Evolutionary conservation across 2,888 invertebrate genomes (phyloP).

Genomic region (Chrysotoxum bicinctum): DNA sequence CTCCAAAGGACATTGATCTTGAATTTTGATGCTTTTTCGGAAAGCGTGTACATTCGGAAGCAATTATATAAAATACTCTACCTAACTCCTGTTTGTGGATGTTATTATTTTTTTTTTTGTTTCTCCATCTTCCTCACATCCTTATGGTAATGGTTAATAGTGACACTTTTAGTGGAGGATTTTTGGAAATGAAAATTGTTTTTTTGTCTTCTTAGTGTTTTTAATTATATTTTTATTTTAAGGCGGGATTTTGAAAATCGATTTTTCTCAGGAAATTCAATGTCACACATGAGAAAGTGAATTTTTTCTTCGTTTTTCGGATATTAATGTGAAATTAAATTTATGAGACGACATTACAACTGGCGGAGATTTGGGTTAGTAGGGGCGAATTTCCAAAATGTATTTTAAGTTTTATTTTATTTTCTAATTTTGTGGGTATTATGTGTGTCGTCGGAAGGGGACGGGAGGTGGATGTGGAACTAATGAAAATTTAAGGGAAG

Average conservation of each 20-base stretch:
- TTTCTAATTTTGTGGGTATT: constrained; percentile 15
- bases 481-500: constrained; percentile 8
- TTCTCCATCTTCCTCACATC: constrained; percentile 54
- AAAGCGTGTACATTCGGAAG: constrained; percentile 77
- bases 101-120: neutral
- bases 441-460: neutral
- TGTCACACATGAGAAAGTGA: constrained; percentile 44
- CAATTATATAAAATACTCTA: constrained; percentile 76
- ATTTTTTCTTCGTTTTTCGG: constrained; percentile 8
- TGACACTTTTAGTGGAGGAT: constrained; percentile 71
- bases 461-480: neutral
- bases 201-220: constrained; percentile 4
- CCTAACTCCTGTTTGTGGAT: constrained; percentile 19
- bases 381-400: constrained; percentile 37
- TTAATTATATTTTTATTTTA: constrained; percentile 49
- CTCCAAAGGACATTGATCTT: constrained; percentile 73
- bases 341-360: constrained; percentile 56
- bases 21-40: constrained; percentile 27
- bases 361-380: constrained; percentile 68
- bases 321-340: constrained; percentile 42
- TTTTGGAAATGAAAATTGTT: constrained; percentile 28
- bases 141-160: constrained; percentile 67
- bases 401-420: neutral
- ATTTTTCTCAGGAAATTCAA: constrained; percentile 71
- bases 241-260: constrained; percentile 58